Evolutionary conservation across 2,113 vertebrate species (phyloP), one percentile per base, ranked within the genome.

Genomic region (Probosciger aterrimus): DNA sequence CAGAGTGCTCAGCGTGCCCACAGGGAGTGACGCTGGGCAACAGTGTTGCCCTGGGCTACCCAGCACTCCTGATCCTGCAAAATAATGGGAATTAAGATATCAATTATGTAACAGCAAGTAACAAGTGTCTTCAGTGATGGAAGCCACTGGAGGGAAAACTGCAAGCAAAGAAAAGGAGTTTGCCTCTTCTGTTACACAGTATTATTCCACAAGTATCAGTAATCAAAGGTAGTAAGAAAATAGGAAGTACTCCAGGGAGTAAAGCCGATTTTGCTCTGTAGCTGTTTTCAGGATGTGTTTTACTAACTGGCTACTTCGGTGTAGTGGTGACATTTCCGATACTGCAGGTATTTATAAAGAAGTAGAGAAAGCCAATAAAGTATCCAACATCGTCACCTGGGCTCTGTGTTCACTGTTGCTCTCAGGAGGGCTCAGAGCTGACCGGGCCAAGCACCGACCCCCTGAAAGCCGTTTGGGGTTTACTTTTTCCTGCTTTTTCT

Each of bases 371-470:
- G 53, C 33, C 4, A 91, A 62, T 95, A 92, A 94, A 92, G 50
- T 23, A 5, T 24, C 78, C 4, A 30, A 39, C 12, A 7, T 31
- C 27, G 1, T 4, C 14, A 18, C 0, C 0, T 1, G 41, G 22
- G 52, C 41, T 68, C 19, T 0, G 2, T 9, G 20, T 9, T 23
- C 16, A 1, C 8, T 5, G 18, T 1, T 59, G 3, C 14, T 13
- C 55, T 3, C 57, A 15, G 57, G 9, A 35, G 33, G 57, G 14
- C 57, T 14, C 57, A 10, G 33, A 15, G 33, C 22, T 6, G 4
- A 59, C 2, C 9, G 9, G 9, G 19, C n/a, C 11, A 1, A 11
- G 18, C 0, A 28, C 11, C 35, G 23, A 23, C 30, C 8, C 20
- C 20, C 55, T 3, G 19, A n/a, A 6, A 7, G 43, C 5, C 15